phyloP scores from a whole-genome alignment of 2,797 vertebrate species.

The Coregonus sp. region DNA sequence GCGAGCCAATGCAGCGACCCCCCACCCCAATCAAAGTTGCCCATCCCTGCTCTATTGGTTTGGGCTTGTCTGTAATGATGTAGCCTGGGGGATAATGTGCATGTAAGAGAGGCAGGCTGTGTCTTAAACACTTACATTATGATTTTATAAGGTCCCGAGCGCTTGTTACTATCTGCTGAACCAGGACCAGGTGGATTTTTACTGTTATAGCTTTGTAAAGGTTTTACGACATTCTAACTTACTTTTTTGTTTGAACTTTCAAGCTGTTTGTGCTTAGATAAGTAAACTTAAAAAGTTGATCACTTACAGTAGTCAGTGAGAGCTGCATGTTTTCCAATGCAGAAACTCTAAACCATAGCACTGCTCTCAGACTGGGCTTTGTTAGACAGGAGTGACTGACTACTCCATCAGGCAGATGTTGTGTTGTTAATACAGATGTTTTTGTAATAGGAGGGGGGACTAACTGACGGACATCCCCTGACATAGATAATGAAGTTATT shows the following conservation, averaged over 20 bases:
- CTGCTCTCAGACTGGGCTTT: neutral
- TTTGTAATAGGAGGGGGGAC: neutral
- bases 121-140: slow-evolving; percentile 18
- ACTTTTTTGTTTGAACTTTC: neutral
- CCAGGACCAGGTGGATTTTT: neutral
- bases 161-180: slow-evolving; percentile 5
- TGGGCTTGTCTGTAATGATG: slow-evolving; percentile 61
- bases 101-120: slow-evolving; percentile 36
- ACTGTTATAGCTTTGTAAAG: neutral
- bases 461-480: neutral
- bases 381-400: neutral
- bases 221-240: neutral
- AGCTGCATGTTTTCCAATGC: neutral
- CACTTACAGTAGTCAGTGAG: neutral
- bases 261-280: too few species aligned
- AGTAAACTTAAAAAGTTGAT: too few species aligned
- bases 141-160: slow-evolving; percentile 24
- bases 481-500: neutral
- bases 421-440: slow-evolving; percentile 11
- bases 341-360: neutral
- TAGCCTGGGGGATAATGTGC: slow-evolving; percentile 51
- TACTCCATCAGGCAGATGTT: neutral
- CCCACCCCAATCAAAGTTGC: too few species aligned
- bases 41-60: slow-evolving; percentile 37
- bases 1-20: too few species aligned